Evolutionary conservation across 53 echinoderm and acorn worm species (phyloP).

Genomic region (Astropecten irregularis): DNA sequence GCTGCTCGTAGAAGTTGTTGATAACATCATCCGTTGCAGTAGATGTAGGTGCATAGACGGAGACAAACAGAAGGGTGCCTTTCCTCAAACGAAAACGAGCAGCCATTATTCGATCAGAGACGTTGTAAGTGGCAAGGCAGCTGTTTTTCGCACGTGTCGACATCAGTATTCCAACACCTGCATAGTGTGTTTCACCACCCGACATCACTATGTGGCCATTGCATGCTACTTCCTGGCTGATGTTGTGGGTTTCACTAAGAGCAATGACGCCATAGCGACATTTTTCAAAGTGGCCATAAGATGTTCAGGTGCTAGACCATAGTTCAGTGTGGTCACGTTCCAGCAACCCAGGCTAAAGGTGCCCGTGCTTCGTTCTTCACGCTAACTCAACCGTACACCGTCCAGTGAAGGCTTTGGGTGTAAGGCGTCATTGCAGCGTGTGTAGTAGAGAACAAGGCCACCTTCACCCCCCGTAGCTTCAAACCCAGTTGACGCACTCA

Average conservation of each 20-base stretch:
- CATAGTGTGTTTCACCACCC: too few relatives aligned
- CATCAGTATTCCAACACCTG: conserved; percentile 28
- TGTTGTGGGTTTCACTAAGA: too few relatives aligned
- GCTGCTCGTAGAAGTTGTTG: neutral
- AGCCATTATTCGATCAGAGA: conserved; percentile 43
- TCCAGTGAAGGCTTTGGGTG: conserved; percentile 25
- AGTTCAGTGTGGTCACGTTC: conserved; percentile 13
- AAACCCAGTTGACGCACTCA: conserved; percentile 1
- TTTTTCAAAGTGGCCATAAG: neutral
- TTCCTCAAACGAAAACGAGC: conserved; percentile 13
- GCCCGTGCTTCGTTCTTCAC: neutral
- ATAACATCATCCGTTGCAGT: conserved; percentile 19
- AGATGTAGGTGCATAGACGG: conserved; percentile 38
- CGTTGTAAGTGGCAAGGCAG: conserved; percentile 1
- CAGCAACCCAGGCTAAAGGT: conserved; percentile 25
- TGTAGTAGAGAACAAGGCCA: neutral
- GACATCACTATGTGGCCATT: neutral
- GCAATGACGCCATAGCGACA: too few relatives aligned
- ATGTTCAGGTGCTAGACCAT: neutral
- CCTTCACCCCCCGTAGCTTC: conserved; percentile 12
- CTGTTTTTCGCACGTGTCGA: conserved; percentile 3
- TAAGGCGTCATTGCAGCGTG: conserved; percentile 1
- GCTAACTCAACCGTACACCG: neutral
- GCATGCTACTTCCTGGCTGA: too few relatives aligned
- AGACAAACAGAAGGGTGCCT: conserved; percentile 28